Evolutionary conservation across 2,797 vertebrate genomes (phyloP).

Genomic region (Characodon lateralis): DNA sequence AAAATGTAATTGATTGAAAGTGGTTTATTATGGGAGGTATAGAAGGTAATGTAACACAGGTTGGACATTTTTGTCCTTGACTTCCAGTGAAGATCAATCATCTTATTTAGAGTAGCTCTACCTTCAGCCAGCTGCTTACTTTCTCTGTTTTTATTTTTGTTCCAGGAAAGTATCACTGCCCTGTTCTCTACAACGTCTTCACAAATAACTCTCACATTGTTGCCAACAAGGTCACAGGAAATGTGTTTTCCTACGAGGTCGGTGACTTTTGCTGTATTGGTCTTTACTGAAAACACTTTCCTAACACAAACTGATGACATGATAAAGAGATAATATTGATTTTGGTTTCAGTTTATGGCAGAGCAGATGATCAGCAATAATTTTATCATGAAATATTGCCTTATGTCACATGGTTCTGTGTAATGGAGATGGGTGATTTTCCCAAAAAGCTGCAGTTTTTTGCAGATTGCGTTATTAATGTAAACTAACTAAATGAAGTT

Average conservation of each 20-base stretch:
- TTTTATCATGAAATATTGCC: background rate
- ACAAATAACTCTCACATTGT: constrained; percentile 97
- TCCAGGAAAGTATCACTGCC: constrained; percentile 95
- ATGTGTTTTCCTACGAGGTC: constrained; percentile 94
- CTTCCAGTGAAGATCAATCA: background rate
- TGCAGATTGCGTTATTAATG: too few species aligned
- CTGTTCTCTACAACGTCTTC: constrained; percentile 94
- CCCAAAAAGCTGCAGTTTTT: background rate
- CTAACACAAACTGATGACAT: background rate
- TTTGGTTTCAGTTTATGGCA: background rate
- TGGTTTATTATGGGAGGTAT: background rate
- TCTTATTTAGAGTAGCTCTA: background rate
- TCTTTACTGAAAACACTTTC: background rate
- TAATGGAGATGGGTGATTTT: background rate
- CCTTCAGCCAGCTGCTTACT: constrained; percentile 3
- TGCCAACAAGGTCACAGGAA: constrained; percentile 91
- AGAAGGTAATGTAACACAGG: too few species aligned
- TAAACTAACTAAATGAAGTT: too few species aligned
- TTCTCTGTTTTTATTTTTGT: constrained; percentile 29
- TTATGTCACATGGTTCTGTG: background rate
- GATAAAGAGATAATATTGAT: background rate
- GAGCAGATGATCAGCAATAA: background rate
- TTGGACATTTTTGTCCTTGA: background rate
- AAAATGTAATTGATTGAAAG: background rate
- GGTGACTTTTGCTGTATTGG: constrained; percentile 22